Percentiles rank a stretch among this genome's conserved stretches.
Evolutionary conservation across 2,113 vertebrate genomes (phyloP).

Genomic region (Glaucidium brasilianum): DNA sequence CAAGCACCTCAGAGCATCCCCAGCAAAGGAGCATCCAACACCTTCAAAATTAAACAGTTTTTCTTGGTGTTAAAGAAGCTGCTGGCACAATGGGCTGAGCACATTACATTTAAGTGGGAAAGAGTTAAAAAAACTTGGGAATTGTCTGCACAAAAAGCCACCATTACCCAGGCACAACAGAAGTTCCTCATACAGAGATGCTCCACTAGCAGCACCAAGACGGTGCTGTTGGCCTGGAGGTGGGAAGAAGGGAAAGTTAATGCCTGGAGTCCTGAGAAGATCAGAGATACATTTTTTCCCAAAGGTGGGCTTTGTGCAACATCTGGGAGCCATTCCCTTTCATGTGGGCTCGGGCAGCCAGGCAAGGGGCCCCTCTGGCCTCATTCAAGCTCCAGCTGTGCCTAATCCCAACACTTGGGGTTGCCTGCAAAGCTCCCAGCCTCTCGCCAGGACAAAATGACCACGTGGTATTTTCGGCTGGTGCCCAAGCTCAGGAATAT

Average conservation of each 20-base stretch:
- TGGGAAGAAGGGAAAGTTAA: background rate
- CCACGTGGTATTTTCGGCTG: rapidly evolving
- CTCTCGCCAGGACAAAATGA: background rate
- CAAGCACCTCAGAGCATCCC: background rate
- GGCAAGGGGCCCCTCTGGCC: background rate
- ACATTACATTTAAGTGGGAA: background rate
- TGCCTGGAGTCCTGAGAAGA: background rate
- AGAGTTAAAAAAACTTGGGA: background rate
- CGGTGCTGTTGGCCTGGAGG: rapidly evolving
- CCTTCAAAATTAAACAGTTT: background rate
- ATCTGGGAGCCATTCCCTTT: constrained; percentile 35
- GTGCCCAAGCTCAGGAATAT: background rate
- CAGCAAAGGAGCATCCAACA: background rate
- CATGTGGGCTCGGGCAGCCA: background rate
- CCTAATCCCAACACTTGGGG: background rate
- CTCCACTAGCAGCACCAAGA: background rate
- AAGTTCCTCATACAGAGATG: background rate
- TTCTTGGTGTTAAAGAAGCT: background rate
- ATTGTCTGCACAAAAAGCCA: background rate
- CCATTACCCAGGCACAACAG: background rate
- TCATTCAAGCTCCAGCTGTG: background rate
- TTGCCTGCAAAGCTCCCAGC: background rate
- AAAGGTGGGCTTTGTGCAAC: background rate
- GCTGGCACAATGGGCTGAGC: background rate
- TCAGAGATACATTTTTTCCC: background rate